Conservation (phyloP, 23 tunicate species). For the Ciona savignyi region DNA sequence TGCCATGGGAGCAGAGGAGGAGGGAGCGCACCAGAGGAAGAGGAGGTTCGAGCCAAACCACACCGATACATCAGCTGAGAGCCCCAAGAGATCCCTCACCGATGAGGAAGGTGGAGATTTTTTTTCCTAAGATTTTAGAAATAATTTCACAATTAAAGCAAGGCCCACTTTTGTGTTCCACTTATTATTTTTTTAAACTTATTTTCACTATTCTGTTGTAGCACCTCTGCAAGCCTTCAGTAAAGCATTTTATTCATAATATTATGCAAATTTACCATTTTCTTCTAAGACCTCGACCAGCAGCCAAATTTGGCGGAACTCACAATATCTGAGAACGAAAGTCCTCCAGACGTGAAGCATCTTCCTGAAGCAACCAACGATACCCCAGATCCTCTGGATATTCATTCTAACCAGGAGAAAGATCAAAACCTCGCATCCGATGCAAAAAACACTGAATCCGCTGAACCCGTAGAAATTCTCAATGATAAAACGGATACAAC, state of each 20-base stretch:
- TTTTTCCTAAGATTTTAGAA: neutral
- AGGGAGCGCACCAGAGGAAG: constrained; percentile 29
- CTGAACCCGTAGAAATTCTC: neutral
- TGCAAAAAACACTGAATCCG: neutral
- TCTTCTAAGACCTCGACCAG: constrained; percentile 23
- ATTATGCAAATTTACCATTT: neutral
- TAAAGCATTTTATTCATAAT: neutral
- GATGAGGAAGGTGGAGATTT: constrained; percentile 65
- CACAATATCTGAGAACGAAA: neutral
- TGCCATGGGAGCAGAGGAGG: constrained; percentile 16
- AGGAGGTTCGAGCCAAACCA: constrained; percentile 62
- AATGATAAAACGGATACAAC: neutral
- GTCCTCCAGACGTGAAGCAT: no score
- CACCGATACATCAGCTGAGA: constrained; percentile 48
- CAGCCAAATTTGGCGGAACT: constrained; percentile 74
- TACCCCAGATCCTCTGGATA: neutral
- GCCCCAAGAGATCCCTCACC: constrained; percentile 73
- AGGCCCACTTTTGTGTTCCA: neutral
- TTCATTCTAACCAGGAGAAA: neutral
- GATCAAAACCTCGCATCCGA: neutral
- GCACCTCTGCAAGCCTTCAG: no score
- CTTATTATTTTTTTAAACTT: no score
- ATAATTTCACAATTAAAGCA: no score
- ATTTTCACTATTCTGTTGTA: neutral
- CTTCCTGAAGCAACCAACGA: neutral